Percentiles rank a stretch among this genome's conserved stretches.
These are phyloP conservation scores for Drosophila picticornis DNA, from an alignment of 2,888 invertebrate genomes.

Conservation along the genomic window DNA sequence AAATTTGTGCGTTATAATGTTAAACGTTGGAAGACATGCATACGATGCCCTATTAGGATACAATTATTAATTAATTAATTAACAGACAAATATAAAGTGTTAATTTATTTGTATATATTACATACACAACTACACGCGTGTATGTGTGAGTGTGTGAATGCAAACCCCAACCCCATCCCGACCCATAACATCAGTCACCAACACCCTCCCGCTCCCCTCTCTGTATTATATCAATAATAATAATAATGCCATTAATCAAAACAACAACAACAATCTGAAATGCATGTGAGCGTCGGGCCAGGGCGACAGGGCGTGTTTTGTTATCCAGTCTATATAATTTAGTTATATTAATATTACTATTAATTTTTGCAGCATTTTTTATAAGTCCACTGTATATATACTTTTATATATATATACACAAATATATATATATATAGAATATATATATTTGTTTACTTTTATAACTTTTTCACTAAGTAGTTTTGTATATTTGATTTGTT, in stretches of 20 bases:
- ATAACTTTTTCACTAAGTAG: slow-evolving; percentile 54
- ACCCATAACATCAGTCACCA: not conserved
- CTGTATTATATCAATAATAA: slow-evolving; percentile 58
- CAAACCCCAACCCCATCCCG: slow-evolving; percentile 1
- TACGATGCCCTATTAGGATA: slow-evolving; percentile 62
- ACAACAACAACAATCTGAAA: slow-evolving; percentile 16
- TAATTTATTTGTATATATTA: slow-evolving; percentile 68
- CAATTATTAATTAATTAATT: slow-evolving; percentile 44
- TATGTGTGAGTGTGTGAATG: slow-evolving; percentile 52
- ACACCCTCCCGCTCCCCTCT: too few species aligned
- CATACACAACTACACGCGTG: slow-evolving; percentile 19
- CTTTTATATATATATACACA: slow-evolving; percentile 4
- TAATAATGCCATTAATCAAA: slow-evolving; percentile 14
- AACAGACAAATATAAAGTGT: slow-evolving; percentile 50
- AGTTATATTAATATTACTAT: slow-evolving; percentile 32
- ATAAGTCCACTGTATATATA: slow-evolving; percentile 48
- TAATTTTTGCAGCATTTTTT: slow-evolving; percentile 56
- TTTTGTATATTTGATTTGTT: slow-evolving; percentile 53
- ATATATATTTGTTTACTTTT: slow-evolving; percentile 10
- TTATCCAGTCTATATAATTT: slow-evolving; percentile 63
- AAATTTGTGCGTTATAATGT: slow-evolving; percentile 71
- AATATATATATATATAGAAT: not conserved
- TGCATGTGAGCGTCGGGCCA: slow-evolving; percentile 61
- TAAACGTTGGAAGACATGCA: slow-evolving; percentile 74
- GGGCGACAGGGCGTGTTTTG: slow-evolving; percentile 43